Conservation (phyloP, 2,888 invertebrate species). For the Thelaira solivaga region DNA sequence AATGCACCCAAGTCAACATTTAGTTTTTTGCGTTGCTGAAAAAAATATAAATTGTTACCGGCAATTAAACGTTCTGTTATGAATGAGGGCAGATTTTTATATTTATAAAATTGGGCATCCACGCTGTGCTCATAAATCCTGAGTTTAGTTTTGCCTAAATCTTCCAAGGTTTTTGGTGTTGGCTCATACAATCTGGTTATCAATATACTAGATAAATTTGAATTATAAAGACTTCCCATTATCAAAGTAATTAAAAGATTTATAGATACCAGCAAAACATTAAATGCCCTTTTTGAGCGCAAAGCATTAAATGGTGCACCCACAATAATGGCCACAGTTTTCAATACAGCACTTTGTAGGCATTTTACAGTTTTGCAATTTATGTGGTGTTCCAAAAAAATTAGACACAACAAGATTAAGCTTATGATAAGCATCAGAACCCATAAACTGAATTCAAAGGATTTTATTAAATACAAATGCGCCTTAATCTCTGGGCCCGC, state of each 20-base stretch:
- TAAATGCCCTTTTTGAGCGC: neutral
- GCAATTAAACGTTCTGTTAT: neutral
- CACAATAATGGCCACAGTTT: constrained; percentile 9
- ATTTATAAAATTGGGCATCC: neutral
- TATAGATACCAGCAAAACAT: neutral
- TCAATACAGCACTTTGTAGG: constrained; percentile 2
- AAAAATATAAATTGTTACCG: constrained; percentile 15
- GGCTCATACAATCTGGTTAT: constrained; percentile 12
- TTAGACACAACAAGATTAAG: neutral
- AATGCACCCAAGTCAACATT: constrained; percentile 10
- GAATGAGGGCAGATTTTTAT: neutral
- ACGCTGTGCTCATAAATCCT: constrained; percentile 4
- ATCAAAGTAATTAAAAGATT: constrained; percentile 11
- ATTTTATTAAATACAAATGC: constrained; percentile 13
- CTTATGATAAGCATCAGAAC: neutral
- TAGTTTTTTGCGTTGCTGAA: constrained; percentile 11
- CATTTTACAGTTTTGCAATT: neutral
- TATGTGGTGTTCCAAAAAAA: neutral
- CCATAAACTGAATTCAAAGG: constrained; percentile 16
- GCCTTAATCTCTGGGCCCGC: neutral
- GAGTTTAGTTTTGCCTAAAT: constrained; percentile 11
- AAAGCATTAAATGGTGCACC: too few species aligned
- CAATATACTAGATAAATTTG: constrained; percentile 32
- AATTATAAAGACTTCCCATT: constrained; percentile 10
- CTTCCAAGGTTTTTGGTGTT: neutral